phyloP scores from a whole-genome alignment of 1,140 invertebrate species.

The Dreissena rostriformis region DNA sequence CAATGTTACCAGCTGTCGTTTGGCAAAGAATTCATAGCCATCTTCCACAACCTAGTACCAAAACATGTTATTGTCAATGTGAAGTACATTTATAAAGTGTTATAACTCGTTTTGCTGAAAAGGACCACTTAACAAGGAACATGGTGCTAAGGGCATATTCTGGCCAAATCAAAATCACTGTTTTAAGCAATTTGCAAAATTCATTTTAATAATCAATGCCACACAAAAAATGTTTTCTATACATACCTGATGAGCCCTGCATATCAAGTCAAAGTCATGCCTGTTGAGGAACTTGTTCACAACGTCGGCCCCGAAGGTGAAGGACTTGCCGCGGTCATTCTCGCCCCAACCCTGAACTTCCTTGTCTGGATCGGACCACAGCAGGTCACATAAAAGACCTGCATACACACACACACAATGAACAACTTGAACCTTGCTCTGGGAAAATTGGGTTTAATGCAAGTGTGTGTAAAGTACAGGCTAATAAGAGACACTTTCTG shows the following conservation, averaged over 20 bases:
- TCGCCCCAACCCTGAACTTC: constrained; percentile 84
- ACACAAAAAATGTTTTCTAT: no score
- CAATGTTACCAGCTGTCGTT: constrained; percentile 81
- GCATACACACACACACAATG: constrained; percentile 22
- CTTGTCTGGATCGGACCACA: constrained; percentile 99
- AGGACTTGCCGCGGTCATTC: constrained; percentile 84
- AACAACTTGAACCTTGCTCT: no score
- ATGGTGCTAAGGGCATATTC: background rate
- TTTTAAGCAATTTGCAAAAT: no score
- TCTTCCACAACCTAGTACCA: constrained; percentile 84
- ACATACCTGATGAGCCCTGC: constrained; percentile 84
- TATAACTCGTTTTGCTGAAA: no score
- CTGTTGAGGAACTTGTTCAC: constrained; percentile 82
- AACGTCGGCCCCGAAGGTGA: constrained; percentile 84
- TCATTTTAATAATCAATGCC: no score
- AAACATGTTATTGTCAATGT: no score
- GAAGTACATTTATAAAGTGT: no score
- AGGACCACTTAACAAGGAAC: background rate
- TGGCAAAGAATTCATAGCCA: constrained; percentile 86
- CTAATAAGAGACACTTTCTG: no score
- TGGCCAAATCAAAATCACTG: no score
- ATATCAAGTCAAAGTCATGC: constrained; percentile 85
- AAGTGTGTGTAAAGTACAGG: no score
- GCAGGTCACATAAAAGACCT: constrained; percentile 94
- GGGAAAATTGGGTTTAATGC: no score